Conservation (phyloP, 2,888 invertebrate genomes). For the Acanthosepion pharaonis region DNA sequence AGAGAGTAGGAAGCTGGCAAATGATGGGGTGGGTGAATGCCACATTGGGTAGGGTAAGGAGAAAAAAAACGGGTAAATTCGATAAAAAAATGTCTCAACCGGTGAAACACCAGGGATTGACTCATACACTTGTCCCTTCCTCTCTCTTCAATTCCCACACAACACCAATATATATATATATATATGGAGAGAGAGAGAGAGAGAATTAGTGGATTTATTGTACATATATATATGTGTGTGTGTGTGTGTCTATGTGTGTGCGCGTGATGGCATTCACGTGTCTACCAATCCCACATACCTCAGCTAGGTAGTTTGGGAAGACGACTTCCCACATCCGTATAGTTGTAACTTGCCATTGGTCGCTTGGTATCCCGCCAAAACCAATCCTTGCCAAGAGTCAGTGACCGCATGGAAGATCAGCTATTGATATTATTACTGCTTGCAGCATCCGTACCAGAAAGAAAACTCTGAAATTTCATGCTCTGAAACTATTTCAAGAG, state of each 20-base stretch:
- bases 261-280: neutral
- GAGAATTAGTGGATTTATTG: too few relatives aligned
- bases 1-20: too few relatives aligned
- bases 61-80: too few relatives aligned
- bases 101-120: too few relatives aligned
- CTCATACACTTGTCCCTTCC: too few relatives aligned
- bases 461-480: neutral
- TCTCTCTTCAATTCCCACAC: too few relatives aligned
- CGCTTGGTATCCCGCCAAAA: slow-evolving; percentile 2
- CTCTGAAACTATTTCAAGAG: neutral
- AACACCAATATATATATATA: neutral
- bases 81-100: too few relatives aligned
- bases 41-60: too few relatives aligned
- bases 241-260: neutral
- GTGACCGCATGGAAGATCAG: neutral
- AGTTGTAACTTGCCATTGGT: neutral
- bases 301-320: neutral
- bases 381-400: neutral
- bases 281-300: neutral
- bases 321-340: neutral
- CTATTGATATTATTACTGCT: neutral
- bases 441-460: neutral
- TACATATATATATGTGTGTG: neutral
- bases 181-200: neutral
- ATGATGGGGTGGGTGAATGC: too few relatives aligned